Evolutionary conservation across 2,888 invertebrate genomes (phyloP).

Genomic region (Sylvicola cinctus): DNA sequence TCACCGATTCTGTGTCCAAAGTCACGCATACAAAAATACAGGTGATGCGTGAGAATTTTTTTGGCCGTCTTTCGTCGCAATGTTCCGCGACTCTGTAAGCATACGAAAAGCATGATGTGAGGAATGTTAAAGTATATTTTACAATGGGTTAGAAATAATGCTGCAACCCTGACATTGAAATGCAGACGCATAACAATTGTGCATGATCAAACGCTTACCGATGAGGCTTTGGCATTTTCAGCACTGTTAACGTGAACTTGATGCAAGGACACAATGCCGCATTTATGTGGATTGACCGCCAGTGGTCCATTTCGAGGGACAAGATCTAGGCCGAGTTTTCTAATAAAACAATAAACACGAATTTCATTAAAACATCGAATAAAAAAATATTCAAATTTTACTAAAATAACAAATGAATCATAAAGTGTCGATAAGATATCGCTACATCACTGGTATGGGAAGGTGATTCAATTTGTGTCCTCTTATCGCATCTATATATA

Average conservation of each 20-base stretch:
- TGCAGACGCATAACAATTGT: neutral
- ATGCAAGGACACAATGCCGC: constrained; percentile 76
- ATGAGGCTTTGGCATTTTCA: constrained; percentile 43
- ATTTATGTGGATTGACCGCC: constrained; percentile 75
- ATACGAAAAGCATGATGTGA: constrained; percentile 4
- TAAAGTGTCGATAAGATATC: too few relatives aligned
- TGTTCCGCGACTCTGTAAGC: constrained; percentile 23
- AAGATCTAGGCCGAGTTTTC: constrained; percentile 77
- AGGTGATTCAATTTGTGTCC: too few relatives aligned
- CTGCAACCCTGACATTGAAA: too few relatives aligned
- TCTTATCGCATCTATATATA: too few relatives aligned
- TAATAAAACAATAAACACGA: constrained; percentile 18
- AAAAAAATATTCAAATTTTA: neutral
- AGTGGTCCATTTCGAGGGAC: constrained; percentile 78
- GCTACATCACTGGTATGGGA: too few relatives aligned
- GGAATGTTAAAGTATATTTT: too few relatives aligned
- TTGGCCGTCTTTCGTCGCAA: constrained; percentile 20
- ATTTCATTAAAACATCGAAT: too few relatives aligned
- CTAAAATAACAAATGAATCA: too few relatives aligned
- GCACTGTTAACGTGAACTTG: constrained; percentile 57
- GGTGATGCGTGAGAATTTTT: constrained; percentile 43
- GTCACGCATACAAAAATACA: constrained; percentile 73
- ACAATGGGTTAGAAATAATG: too few relatives aligned
- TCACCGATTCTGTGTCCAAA: constrained; percentile 77
- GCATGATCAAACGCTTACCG: constrained; percentile 35